A percentile compares a stretch with the other conserved stretches of the same genome.
phyloP scores from a whole-genome alignment of 2,797 vertebrate species.

The Falco cherrug region DNA sequence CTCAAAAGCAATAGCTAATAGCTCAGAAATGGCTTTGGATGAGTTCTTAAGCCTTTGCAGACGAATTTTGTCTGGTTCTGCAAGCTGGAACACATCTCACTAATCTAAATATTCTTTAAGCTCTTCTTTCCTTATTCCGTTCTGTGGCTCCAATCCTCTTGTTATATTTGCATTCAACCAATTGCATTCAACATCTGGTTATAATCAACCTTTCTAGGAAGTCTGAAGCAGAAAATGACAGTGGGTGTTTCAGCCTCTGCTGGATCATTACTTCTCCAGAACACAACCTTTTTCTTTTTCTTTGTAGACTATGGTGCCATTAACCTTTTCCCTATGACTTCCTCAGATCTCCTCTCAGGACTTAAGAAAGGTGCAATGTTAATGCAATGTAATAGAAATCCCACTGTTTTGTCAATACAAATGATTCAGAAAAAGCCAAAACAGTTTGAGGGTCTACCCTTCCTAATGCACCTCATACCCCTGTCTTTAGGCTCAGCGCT shows the following conservation, averaged over 20 bases:
- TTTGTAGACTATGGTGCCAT: neutral
- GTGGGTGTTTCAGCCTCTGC: neutral
- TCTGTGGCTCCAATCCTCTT: neutral
- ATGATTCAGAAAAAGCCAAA: neutral
- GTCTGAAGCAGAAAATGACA: neutral
- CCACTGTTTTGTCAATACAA: neutral
- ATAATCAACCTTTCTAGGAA: neutral
- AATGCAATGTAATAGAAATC: neutral
- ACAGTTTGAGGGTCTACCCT: neutral
- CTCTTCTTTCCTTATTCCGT: conserved; percentile 1
- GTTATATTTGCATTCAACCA: neutral
- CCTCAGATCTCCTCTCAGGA: neutral
- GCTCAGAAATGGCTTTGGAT: neutral
- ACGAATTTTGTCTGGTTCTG: neutral
- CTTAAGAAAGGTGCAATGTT: neutral
- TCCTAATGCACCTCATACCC: neutral
- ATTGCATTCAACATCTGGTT: neutral
- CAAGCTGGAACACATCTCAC: neutral
- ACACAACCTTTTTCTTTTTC: neutral
- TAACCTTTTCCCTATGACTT: neutral
- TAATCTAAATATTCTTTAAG: conserved; percentile 28
- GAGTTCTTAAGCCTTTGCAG: neutral
- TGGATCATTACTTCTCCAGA: neutral
- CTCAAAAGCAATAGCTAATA: neutral
- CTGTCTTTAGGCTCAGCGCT: neutral